These are phyloP conservation scores for Ornithoptera alexandrae DNA, from an alignment of 2,888 invertebrate genomes.

Conservation along the genomic window DNA sequence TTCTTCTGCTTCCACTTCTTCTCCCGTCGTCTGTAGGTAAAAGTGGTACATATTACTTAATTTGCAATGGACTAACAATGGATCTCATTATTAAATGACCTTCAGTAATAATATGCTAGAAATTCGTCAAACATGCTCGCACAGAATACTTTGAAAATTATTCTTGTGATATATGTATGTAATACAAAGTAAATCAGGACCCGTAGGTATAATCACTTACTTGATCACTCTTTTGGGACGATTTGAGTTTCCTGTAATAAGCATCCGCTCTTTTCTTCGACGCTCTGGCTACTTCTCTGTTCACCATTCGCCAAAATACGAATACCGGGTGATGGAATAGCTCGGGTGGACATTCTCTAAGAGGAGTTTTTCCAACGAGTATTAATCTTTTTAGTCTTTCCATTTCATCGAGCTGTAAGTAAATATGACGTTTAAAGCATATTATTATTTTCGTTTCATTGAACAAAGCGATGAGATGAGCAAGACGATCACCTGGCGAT, in stretches of 20 bases:
- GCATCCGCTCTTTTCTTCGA: constrained; percentile 72
- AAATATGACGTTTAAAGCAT: neutral
- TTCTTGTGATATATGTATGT: neutral
- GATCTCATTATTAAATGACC: too few species aligned
- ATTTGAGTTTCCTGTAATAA: constrained; percentile 68
- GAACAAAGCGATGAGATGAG: too few species aligned
- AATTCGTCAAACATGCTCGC: too few species aligned
- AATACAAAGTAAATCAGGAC: neutral
- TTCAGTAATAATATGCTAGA: too few species aligned
- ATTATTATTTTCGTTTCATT: neutral
- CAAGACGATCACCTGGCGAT: neutral
- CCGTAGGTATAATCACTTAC: constrained; percentile 39
- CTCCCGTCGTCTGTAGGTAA: constrained; percentile 56
- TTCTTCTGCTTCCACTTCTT: constrained; percentile 65
- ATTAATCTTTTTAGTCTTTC: constrained; percentile 85
- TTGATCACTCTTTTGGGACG: constrained; percentile 59
- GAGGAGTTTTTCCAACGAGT: constrained; percentile 83
- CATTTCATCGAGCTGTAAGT: constrained; percentile 80
- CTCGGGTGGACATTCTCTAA: constrained; percentile 83
- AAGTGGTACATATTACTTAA: neutral
- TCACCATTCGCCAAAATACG: constrained; percentile 81
- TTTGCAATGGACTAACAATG: neutral
- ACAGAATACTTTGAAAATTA: too few species aligned
- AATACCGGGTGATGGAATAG: constrained; percentile 84
- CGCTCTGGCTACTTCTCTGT: constrained; percentile 70